Evolutionary conservation across 2,113 vertebrate species (phyloP), one percentile per base, ranked within the genome.

Genomic region (Galeopterus variegatus): DNA sequence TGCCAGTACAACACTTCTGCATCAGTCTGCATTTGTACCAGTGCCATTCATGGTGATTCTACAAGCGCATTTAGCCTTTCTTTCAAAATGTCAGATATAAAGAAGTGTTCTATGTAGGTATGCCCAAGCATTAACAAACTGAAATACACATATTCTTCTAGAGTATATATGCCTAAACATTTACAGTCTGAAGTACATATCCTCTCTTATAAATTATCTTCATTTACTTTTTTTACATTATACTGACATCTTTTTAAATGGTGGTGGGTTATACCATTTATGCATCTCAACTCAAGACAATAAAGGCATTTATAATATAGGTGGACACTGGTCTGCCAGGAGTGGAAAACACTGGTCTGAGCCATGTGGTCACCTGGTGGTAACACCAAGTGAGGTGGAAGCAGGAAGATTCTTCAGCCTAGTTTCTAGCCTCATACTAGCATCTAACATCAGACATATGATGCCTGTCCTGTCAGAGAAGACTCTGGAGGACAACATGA

Each of bases 81-180:
- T 62, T 85, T 87, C 45, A 81, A 86, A 92, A 87, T 26, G 65
- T 79, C 75, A 92, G n/a, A 60, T 31, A 84, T 62, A 70, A 79
- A 84, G 31, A 94, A 62, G 52, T 14, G 17, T 24, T 77, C 70
- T 58, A 82, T 41, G 28, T 21, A 75, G 54, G 45, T 72, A 75
- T 15, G 6, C 11, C 54, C 58, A 83, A 83, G 58, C 1, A 56
- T 28, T 83, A 52, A 48, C 56, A 89, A 50, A 19, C 69, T n/a
- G 36, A 88, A 88, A 88, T 62, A 64, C 1, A 69, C 11, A 50
- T 28, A 67, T 31, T 76, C 69, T 76, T 76, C 28, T 79, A 85
- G 62, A 54, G 24, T 26, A 36, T 26, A 69, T 15, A n/a, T 54
- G 45, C 45, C 23, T 36, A 80, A n/a, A 54, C 33, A 72, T 7